A percentile compares a stretch with the other conserved stretches of the same genome.
These are phyloP conservation scores for Thalassaphorura encarpata DNA, from an alignment of 1,140 invertebrate species.

Conservation along the genomic window DNA sequence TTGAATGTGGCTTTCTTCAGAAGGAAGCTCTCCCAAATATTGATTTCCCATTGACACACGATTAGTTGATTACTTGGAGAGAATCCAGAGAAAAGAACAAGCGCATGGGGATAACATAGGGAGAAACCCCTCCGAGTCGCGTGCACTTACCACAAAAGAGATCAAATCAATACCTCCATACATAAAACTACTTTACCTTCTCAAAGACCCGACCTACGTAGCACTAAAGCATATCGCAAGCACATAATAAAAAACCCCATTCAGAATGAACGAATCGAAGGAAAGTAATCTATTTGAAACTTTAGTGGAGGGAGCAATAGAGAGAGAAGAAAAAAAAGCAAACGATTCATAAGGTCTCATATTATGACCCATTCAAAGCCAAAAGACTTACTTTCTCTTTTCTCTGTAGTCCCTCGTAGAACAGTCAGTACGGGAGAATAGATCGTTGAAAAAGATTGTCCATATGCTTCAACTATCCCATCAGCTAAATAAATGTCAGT, in stretches of 20 bases:
- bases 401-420: too few species aligned
- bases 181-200: too few species aligned
- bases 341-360: too few species aligned
- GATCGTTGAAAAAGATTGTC: slow-evolving; percentile 17
- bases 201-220: too few species aligned
- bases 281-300: neutral
- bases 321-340: too few species aligned
- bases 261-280: neutral
- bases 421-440: too few species aligned
- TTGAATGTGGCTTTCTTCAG: neutral
- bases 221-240: too few species aligned
- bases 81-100: slow-evolving; percentile 10
- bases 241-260: neutral
- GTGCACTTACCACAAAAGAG: slow-evolving; percentile 15
- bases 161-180: slow-evolving; percentile 20
- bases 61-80: slow-evolving; percentile 27
- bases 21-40: too few species aligned
- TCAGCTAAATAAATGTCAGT: slow-evolving; percentile 30
- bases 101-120: too few species aligned
- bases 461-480: slow-evolving; percentile 31
- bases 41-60: slow-evolving; percentile 30
- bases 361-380: too few species aligned
- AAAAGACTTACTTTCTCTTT: too few species aligned
- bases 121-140: slow-evolving; percentile 1
- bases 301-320: too few species aligned